Evolutionary conservation across 1,140 invertebrate genomes (phyloP).

Genomic region (Drosophila erecta): DNA sequence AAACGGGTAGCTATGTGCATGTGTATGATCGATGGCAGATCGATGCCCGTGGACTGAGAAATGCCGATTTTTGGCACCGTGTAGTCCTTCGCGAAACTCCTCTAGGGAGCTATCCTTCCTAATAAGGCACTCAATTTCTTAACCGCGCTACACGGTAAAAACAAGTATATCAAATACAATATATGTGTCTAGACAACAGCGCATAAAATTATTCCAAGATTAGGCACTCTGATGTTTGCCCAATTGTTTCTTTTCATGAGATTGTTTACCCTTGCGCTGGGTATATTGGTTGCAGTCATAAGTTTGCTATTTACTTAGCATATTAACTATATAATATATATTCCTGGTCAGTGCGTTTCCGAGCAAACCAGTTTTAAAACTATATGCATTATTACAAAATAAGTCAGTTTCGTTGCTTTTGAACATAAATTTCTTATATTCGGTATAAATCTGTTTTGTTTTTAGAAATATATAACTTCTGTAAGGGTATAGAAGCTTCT

Average conservation of each 20-base stretch:
- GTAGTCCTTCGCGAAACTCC: slow-evolving; percentile 54
- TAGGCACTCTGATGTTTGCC: slow-evolving; percentile 5
- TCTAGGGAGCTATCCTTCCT: slow-evolving; percentile 45
- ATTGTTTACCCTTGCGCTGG: not conserved
- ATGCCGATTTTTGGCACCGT: slow-evolving; percentile 7
- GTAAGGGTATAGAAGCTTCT: no score
- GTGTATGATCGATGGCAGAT: slow-evolving; percentile 36
- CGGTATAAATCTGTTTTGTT: no score
- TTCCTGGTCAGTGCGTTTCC: no score
- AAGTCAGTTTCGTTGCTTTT: no score
- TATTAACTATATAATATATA: no score
- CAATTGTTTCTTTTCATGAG: slow-evolving; percentile 9
- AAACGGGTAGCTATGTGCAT: slow-evolving; percentile 22
- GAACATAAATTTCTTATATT: no score
- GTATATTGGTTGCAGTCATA: no score
- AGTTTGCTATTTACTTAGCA: no score
- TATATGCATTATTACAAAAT: no score
- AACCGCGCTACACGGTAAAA: not conserved
- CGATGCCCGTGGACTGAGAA: slow-evolving; percentile 13
- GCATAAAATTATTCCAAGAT: not conserved
- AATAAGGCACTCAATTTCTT: not conserved
- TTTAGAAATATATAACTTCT: no score
- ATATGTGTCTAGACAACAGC: not conserved
- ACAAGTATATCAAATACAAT: not conserved
- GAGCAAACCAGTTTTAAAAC: no score